Evolutionary conservation across 2,797 vertebrate genomes (phyloP).

Genomic region (Micrastur ruficollis): DNA sequence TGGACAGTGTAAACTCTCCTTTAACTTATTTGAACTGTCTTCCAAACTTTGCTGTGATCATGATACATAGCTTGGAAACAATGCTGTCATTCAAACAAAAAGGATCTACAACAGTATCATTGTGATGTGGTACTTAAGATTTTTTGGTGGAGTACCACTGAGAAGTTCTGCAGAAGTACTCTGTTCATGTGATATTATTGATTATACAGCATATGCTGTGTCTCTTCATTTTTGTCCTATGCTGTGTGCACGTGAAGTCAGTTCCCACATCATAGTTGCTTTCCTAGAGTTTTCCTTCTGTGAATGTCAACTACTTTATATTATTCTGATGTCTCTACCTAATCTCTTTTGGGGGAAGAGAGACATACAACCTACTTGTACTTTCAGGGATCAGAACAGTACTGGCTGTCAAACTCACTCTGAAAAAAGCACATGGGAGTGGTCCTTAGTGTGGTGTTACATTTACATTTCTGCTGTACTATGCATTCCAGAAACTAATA

Average conservation of each 20-base stretch:
- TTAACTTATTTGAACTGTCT: background rate
- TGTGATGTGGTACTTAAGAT: background rate
- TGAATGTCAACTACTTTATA: background rate
- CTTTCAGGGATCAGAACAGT: background rate
- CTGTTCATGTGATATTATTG: background rate
- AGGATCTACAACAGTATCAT: background rate
- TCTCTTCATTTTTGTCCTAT: background rate
- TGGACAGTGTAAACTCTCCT: background rate
- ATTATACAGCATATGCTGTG: background rate
- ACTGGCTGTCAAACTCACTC: background rate
- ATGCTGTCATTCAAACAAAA: background rate
- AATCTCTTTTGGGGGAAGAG: background rate
- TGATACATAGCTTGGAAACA: background rate
- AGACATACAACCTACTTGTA: background rate
- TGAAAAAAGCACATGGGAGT: background rate
- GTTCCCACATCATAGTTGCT: background rate
- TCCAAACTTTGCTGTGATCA: background rate
- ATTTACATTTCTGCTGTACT: background rate
- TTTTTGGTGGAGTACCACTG: background rate
- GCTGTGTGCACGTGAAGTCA: background rate
- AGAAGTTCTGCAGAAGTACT: background rate
- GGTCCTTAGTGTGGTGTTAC: background rate
- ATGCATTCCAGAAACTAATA: background rate
- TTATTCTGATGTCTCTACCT: background rate
- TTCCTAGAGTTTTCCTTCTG: background rate